Base-by-base conservation (phyloP, 2,888 invertebrate species). In the Agrochola lota region DNA sequence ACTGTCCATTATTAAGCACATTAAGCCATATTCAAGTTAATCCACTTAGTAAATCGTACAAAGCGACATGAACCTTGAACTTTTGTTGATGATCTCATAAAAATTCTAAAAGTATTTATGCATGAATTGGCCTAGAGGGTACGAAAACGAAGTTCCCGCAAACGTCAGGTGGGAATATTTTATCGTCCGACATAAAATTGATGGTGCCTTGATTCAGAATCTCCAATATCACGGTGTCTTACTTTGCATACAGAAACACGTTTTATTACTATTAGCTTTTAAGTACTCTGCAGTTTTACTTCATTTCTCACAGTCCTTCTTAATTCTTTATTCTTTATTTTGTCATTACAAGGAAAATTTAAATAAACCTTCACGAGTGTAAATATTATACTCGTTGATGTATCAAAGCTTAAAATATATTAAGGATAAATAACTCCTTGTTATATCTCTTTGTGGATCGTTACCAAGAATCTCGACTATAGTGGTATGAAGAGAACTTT, bases 191-290 rank as follows among this genome's bases (percentile, higher is more conserved):
- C 91, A 92, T 89, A 86, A 92, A 93, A 93, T 94, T 92, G 91
- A 94, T 91, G 84, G 87, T 85, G 88, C 88, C 82, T 85, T 91
- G 90, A 86, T 91, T 92, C 91, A 92, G 92, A 94, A 93, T 93
- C 90, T 91, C 86, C 91, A 94, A 95, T 94, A 94, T 91, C 93
- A 94, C 92, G 93, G 91, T 91, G 90, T 88, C 92, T 93, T 91
- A 92, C 91, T 90, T 90, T 86, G 84, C 88, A 87, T 86, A 89
- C 85, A 81, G 80, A 75, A 63, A 72, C 55, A 66, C 52, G 60
- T 74, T 78, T 83, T 80, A 84, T 83, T 77, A 75, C 63, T 68
- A 52, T 8, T 8, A 20, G 52, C 20, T 52, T 20, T 52, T 52
- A 6, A 52, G 20, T 8, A 52, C 7, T 75, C 64, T 74, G 26